These are phyloP conservation scores for Machimus atricapillus DNA, from an alignment of 2,888 invertebrate genomes.

Conservation along the genomic window DNA sequence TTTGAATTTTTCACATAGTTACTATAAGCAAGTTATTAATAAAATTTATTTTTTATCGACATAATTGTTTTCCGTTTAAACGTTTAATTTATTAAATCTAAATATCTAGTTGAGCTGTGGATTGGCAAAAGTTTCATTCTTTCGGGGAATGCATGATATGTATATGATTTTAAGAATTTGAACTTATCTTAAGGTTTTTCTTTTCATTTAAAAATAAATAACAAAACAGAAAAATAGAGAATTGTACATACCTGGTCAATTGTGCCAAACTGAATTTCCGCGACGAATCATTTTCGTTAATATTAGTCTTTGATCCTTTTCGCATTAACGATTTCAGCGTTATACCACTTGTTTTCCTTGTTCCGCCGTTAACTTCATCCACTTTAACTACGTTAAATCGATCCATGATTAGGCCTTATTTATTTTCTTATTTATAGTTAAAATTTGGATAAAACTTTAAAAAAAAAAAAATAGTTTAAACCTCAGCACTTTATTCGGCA, in stretches of 20 bases:
- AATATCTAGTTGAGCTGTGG: too few relatives aligned
- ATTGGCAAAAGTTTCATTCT: too few relatives aligned
- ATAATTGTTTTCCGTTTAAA: too few relatives aligned
- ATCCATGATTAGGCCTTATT: conserved; percentile 30
- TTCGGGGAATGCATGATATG: too few relatives aligned
- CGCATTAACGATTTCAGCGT: conserved; percentile 45
- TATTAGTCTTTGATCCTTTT: conserved; percentile 45
- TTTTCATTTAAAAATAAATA: too few relatives aligned
- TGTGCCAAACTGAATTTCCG: conserved; percentile 61
- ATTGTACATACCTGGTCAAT: conserved; percentile 57
- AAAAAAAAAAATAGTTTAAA: not conserved
- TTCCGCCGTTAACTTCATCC: not conserved
- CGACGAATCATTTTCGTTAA: conserved; percentile 49
- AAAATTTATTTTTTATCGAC: too few relatives aligned
- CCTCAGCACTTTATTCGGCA: not conserved
- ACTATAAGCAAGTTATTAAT: too few relatives aligned
- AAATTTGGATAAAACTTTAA: not conserved
- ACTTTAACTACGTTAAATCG: conserved; percentile 46
- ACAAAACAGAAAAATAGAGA: not conserved
- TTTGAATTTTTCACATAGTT: too few relatives aligned
- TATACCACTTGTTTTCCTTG: conserved; percentile 37
- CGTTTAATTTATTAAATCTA: too few relatives aligned
- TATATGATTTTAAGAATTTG: too few relatives aligned
- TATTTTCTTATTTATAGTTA: not conserved
- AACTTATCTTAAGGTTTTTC: too few relatives aligned